phyloP scores from a whole-genome alignment of 2,797 vertebrate species.

The Phataginus tetradactyla region DNA sequence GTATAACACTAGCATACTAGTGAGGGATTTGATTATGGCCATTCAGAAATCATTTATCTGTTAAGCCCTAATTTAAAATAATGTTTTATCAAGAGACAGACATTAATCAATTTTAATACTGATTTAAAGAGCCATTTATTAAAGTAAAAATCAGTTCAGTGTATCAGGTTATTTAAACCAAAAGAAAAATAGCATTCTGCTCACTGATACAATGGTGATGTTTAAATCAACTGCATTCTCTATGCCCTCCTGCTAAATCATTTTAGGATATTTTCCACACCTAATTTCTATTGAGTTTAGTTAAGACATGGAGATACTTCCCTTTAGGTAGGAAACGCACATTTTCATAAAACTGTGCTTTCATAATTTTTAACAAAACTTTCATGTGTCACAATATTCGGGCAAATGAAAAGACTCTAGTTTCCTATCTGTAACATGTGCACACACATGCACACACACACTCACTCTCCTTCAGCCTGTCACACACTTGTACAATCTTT shows the following conservation, averaged over 20 bases:
- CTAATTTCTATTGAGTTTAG: slow-evolving; percentile 42
- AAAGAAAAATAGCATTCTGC: slow-evolving; percentile 38
- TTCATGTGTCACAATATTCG: not conserved
- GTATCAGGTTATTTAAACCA: slow-evolving; percentile 14
- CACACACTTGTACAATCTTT: not conserved
- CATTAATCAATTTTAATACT: slow-evolving; percentile 24
- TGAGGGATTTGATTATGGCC: slow-evolving; percentile 15
- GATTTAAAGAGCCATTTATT: slow-evolving; percentile 61
- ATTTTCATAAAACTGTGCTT: slow-evolving; percentile 28
- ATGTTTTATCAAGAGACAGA: slow-evolving; percentile 55
- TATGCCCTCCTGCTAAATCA: not conserved
- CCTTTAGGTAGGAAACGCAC: not conserved
- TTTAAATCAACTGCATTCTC: slow-evolving; percentile 28
- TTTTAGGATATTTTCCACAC: slow-evolving; percentile 36
- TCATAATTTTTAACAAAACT: not conserved
- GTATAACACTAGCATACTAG: not conserved
- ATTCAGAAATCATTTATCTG: slow-evolving; percentile 57
- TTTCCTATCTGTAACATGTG: not conserved
- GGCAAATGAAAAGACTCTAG: not conserved
- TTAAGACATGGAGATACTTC: not conserved
- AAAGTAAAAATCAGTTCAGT: slow-evolving; percentile 53
- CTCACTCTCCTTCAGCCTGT: not conserved
- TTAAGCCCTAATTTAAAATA: slow-evolving; percentile 60
- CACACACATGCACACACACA: not conserved
- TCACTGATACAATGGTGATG: not conserved